Percentiles rank a stretch among this genome's conserved stretches.
Conservation (phyloP, 30 jellyfish, hydroid and myxozoan species). For the Turritopsis dohrnii region DNA sequence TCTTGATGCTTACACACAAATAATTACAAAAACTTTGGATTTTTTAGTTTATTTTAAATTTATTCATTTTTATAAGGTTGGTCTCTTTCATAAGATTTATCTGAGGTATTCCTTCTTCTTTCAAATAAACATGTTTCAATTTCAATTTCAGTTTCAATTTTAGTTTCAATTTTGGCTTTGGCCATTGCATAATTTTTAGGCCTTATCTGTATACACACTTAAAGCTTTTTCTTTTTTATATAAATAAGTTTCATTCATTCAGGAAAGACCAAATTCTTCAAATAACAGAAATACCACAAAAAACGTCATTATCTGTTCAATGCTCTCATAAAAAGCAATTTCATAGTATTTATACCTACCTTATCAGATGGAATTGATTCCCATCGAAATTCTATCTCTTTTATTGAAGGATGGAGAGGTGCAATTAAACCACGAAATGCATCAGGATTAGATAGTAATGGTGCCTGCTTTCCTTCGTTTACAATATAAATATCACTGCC, state of each 20-base stretch:
- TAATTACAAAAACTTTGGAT: too few species aligned
- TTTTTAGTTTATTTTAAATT: too few species aligned
- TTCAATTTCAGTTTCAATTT: too few species aligned
- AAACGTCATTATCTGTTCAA: neutral
- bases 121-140: too few species aligned
- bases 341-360: too few species aligned
- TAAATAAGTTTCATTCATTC: neutral
- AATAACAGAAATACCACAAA: neutral
- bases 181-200: too few species aligned
- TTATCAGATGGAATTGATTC: conserved; percentile 58
- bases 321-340: neutral
- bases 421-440: conserved; percentile 43
- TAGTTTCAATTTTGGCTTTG: too few species aligned
- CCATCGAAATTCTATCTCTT: conserved; percentile 71
- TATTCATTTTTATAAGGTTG: too few species aligned
- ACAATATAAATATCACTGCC: conserved; percentile 59
- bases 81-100: too few species aligned
- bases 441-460: conserved; percentile 27
- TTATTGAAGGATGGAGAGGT: conserved; percentile 42
- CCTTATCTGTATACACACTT: too few species aligned
- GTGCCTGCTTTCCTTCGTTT: conserved; percentile 42
- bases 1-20: neutral
- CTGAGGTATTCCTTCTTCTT: too few species aligned
- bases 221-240: too few species aligned
- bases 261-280: neutral